These are phyloP conservation scores for Antheraea yamamai DNA, from an alignment of 2,888 invertebrate species.

Conservation along the genomic window DNA sequence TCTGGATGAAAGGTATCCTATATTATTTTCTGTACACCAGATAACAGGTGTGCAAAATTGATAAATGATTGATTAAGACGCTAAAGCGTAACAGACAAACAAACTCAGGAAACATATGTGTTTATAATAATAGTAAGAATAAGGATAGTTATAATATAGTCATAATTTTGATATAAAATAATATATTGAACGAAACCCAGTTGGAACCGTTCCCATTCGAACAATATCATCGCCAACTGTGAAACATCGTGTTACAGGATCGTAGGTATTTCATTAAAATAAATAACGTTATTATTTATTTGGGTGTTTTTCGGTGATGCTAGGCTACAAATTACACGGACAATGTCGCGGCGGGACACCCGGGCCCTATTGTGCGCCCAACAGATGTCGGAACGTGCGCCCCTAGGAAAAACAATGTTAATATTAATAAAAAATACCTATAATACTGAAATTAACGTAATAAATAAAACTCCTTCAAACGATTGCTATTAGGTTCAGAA, in stretches of 20 bases:
- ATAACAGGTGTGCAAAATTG: no score
- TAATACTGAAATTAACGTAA: slow-evolving; percentile 13
- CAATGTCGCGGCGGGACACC: slow-evolving; percentile 76
- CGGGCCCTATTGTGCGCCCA: slow-evolving; percentile 61
- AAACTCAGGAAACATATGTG: not conserved
- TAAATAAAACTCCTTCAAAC: not conserved
- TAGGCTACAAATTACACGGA: slow-evolving; percentile 77
- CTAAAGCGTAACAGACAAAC: no score
- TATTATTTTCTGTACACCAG: no score
- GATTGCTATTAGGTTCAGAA: not conserved
- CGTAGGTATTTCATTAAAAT: slow-evolving; percentile 68
- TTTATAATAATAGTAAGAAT: not conserved
- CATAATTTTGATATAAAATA: slow-evolving; percentile 1
- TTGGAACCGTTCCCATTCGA: slow-evolving; percentile 15
- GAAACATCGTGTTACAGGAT: slow-evolving; percentile 32
- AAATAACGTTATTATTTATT: slow-evolving; percentile 78
- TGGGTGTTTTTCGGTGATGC: slow-evolving; percentile 70
- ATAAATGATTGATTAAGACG: no score
- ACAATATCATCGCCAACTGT: slow-evolving; percentile 14
- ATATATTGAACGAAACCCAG: slow-evolving; percentile 4
- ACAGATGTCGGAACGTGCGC: slow-evolving; percentile 66
- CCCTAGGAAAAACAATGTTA: slow-evolving; percentile 32
- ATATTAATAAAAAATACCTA: slow-evolving; percentile 5
- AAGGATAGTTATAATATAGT: not conserved
- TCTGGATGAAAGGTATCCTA: no score